Evolutionary conservation across 2,888 invertebrate species (phyloP), one percentile per base, ranked within the genome.

Genomic region (Drosophila monieri): DNA sequence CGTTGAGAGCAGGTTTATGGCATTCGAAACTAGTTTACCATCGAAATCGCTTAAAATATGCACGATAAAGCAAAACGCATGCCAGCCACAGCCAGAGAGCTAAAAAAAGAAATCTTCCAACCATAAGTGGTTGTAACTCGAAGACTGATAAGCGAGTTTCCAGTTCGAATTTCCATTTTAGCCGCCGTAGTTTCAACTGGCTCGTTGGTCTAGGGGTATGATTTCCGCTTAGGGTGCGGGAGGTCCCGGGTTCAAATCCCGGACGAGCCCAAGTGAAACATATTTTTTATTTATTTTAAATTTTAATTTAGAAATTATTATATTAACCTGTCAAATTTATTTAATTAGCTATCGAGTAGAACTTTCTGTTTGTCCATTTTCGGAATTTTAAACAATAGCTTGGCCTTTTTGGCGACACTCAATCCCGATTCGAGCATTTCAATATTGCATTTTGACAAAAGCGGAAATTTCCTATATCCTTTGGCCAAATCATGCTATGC

Each of bases 211-310:
- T 91, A 91, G 91, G 90, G 91, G 90, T 90, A 91, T 91, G 91
- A 91, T 91, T 91, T 90, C 90, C 91, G 91, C 91, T 91, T 91
- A 90, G 90, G 90, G 91, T 90, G 91, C 91, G 90, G 90, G 90
- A 91, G 91, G 90, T 90, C 92, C 91, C 91, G 91, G 92, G 91
- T 91, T 91, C 91, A 91, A 91, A 90, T 92, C 92, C 92, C 91
- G 91, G 91, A 91, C 91, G 91, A 91, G 91, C 91, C 91, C 91
- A 85, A 87, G 74, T 10, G 10, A 12, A 43, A 6, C 1, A 2
- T 12, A 8, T 21, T 43, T 43, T 43, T 49, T 49, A 15, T 9
- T n/a, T n/a, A 2, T 12, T 47, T 27, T 14, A 14, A 12, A 9
- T 25, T 15, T 6, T 9, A 30, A 9, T 48, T 15, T 21, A 6